These are phyloP conservation scores for Stylophora pistillata DNA, from an alignment of 64 coral and sea anemone genomes.

Conservation along the genomic window DNA sequence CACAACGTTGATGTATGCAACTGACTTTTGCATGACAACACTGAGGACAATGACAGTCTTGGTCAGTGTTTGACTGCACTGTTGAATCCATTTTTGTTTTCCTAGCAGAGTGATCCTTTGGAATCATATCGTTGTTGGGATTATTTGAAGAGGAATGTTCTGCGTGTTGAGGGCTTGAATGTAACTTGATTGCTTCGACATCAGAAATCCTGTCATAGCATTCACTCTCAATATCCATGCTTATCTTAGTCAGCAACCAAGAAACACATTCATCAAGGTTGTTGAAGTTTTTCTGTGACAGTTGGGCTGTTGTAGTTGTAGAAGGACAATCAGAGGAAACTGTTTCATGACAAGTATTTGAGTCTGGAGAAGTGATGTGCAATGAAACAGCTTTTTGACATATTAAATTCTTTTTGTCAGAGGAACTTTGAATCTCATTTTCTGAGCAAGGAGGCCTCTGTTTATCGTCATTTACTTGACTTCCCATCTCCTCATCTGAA, in stretches of 20 bases:
- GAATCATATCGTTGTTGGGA: background rate
- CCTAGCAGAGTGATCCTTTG: background rate
- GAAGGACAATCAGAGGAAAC: background rate
- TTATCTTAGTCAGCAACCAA: slow-evolving; percentile 25
- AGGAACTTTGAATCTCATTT: background rate
- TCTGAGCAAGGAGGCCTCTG: background rate
- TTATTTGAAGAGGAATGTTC: background rate
- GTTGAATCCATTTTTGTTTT: background rate
- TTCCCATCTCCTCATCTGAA: slow-evolving; percentile 54
- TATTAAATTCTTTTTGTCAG: background rate
- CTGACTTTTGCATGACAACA: slow-evolving; percentile 28
- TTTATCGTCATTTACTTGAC: slow-evolving; percentile 10
- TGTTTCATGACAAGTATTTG: background rate
- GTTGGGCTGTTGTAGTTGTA: background rate
- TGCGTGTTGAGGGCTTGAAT: background rate
- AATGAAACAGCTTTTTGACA: background rate
- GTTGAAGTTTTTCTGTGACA: background rate
- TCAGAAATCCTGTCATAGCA: background rate
- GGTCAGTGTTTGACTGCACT: background rate
- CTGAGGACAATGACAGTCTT: slow-evolving; percentile 41
- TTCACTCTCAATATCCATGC: slow-evolving; percentile 19
- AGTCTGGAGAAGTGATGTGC: background rate
- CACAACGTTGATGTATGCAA: slow-evolving; percentile 35
- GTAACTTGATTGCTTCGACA: background rate
- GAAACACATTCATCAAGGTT: slow-evolving; percentile 17